Conservation (phyloP, 2,888 invertebrate species). For the Dione vanillae region DNA sequence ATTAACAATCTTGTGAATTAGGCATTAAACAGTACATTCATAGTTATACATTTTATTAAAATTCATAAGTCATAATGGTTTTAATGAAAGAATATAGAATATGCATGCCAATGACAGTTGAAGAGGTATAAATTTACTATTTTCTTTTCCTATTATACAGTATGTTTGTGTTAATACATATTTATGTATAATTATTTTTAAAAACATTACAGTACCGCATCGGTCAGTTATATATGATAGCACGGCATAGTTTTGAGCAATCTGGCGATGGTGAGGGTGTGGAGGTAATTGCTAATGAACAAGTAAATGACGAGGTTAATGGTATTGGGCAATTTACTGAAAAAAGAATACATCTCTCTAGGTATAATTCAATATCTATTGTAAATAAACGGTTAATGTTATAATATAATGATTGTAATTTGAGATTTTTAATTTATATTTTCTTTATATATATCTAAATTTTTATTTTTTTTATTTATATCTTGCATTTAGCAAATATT, state of each 20-base stretch:
- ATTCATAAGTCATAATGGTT: conserved; percentile 86
- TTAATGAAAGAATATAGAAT: conserved; percentile 94
- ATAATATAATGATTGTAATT: too few relatives aligned
- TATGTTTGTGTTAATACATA: conserved; percentile 26
- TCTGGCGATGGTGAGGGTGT: conserved; percentile 95
- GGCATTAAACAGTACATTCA: too few relatives aligned
- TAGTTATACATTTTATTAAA: not conserved
- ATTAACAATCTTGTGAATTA: too few relatives aligned
- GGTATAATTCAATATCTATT: conserved; percentile 78
- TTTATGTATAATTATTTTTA: conserved; percentile 27
- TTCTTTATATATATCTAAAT: not conserved
- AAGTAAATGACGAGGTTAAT: conserved; percentile 90
- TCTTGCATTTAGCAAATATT: not conserved
- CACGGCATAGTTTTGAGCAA: conserved; percentile 95
- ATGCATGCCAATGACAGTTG: conserved; percentile 95
- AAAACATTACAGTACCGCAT: conserved; percentile 89
- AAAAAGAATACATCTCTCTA: conserved; percentile 94
- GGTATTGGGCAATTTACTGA: conserved; percentile 95
- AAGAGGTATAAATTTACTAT: conserved; percentile 87
- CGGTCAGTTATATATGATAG: conserved; percentile 97
- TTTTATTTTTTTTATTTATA: too few relatives aligned
- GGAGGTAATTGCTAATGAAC: conserved; percentile 93
- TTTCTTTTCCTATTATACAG: conserved; percentile 21
- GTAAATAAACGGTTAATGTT: not conserved
- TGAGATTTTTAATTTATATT: too few relatives aligned